Evolutionary conservation across 2,888 invertebrate species (phyloP).

Genomic region (Orthosia gracilis): DNA sequence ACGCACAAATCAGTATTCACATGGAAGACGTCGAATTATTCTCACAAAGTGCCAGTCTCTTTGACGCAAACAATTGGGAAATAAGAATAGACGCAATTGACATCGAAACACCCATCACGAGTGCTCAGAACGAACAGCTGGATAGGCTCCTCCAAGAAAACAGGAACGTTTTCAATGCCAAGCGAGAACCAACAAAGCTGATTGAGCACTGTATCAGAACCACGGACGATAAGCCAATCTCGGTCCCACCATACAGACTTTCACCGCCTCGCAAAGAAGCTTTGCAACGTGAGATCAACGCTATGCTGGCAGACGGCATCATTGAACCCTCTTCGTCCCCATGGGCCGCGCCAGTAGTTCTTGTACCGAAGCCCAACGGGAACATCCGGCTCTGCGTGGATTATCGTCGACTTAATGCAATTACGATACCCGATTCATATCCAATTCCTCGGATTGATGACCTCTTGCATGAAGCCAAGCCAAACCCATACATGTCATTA

Average conservation of each 20-base stretch:
- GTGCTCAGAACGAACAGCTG: background rate
- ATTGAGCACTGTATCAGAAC: slow-evolving; percentile 7
- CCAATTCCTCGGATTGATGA: slow-evolving; percentile 7
- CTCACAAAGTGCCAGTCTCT: background rate
- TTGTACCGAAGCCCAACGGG: background rate
- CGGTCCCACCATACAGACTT: background rate
- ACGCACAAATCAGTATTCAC: slow-evolving; percentile 12
- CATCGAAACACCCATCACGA: too few relatives aligned
- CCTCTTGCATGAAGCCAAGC: background rate
- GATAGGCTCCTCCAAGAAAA: too few relatives aligned
- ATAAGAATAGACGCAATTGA: too few relatives aligned
- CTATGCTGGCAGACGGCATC: background rate
- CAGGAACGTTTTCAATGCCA: background rate
- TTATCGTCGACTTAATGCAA: background rate
- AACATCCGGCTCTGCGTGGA: background rate
- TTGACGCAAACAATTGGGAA: background rate
- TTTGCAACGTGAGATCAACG: too few relatives aligned
- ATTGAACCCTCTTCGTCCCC: background rate
- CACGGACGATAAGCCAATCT: slow-evolving; percentile 7
- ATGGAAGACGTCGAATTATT: background rate
- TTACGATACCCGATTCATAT: background rate
- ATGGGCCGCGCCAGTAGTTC: background rate
- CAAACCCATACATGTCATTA: background rate
- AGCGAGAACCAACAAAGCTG: slow-evolving; percentile 1
- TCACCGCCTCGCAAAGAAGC: background rate